Conservation (phyloP, 2,888 invertebrate species). For the Tridacna crocea region DNA sequence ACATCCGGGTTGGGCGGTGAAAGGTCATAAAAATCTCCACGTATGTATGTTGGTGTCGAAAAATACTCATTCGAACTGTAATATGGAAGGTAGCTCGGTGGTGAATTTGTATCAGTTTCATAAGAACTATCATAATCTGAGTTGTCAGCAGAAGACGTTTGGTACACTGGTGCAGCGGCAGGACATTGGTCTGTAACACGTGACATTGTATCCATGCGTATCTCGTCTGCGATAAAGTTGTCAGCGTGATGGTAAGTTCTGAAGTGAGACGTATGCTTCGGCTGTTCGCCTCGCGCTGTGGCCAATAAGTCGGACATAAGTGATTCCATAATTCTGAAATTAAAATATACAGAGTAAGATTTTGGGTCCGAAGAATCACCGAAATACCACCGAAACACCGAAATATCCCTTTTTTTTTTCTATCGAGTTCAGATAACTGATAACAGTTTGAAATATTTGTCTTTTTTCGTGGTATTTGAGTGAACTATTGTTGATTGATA, state of each 20-base stretch:
- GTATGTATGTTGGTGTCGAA: constrained; percentile 32
- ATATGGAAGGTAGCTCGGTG: constrained; percentile 16
- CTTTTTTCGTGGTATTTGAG: no score
- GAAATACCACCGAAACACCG: no score
- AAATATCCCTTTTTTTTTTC: no score
- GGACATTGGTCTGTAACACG: background rate
- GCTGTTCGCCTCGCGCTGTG: constrained; percentile 24
- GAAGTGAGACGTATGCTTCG: background rate
- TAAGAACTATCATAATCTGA: background rate
- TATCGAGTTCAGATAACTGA: no score
- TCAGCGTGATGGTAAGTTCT: constrained; percentile 2
- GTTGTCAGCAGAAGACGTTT: background rate
- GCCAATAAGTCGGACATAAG: constrained; percentile 46
- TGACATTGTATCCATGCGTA: background rate
- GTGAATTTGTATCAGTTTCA: background rate
- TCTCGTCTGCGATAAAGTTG: constrained; percentile 17
- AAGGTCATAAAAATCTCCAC: constrained; percentile 34
- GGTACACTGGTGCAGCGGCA: background rate
- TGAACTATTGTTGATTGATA: no score
- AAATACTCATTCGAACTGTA: constrained; percentile 7
- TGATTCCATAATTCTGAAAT: constrained; percentile 41
- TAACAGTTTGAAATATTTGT: no score
- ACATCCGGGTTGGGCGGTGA: constrained; percentile 7
- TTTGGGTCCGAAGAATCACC: no score
- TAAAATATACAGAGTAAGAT: background rate